Evolutionary conservation across 2,113 vertebrate genomes (phyloP).

Genomic region (Nothocercus nigrocapillus): DNA sequence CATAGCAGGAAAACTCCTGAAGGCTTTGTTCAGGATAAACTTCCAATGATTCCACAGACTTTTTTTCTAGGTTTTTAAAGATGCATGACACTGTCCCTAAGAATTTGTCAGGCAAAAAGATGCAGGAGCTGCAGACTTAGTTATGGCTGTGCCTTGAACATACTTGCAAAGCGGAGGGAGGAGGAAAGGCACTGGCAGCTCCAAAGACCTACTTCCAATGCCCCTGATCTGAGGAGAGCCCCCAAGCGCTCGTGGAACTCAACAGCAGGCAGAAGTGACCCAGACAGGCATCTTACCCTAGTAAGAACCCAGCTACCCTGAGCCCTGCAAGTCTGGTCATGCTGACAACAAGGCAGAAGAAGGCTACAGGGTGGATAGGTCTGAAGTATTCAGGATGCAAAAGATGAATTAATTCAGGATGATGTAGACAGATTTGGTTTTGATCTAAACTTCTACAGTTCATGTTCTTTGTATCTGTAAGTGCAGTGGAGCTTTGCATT

Average conservation of each 20-base stretch:
- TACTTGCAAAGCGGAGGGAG: not conserved
- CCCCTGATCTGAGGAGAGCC: not conserved
- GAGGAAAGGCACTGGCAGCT: not conserved
- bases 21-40: not conserved
- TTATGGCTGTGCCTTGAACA: not conserved
- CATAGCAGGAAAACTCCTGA: not conserved
- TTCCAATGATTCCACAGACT: not conserved
- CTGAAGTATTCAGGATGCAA: not conserved
- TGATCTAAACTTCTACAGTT: not conserved
- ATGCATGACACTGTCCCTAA: not conserved
- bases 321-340: not conserved
- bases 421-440: not conserved
- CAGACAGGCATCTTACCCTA: not conserved
- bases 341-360: not conserved
- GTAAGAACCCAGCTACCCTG: not conserved
- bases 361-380: not conserved
- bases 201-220: not conserved
- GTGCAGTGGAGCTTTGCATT: not conserved
- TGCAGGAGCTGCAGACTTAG: not conserved
- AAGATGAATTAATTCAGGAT: not conserved
- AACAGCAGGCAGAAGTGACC: not conserved
- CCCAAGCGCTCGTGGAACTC: not conserved
- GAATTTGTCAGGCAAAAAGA: not conserved
- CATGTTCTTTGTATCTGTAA: not conserved
- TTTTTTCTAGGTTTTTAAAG: not conserved